Base-by-base conservation (phyloP, 2,113 vertebrate species). In the Podilymbus podiceps region DNA sequence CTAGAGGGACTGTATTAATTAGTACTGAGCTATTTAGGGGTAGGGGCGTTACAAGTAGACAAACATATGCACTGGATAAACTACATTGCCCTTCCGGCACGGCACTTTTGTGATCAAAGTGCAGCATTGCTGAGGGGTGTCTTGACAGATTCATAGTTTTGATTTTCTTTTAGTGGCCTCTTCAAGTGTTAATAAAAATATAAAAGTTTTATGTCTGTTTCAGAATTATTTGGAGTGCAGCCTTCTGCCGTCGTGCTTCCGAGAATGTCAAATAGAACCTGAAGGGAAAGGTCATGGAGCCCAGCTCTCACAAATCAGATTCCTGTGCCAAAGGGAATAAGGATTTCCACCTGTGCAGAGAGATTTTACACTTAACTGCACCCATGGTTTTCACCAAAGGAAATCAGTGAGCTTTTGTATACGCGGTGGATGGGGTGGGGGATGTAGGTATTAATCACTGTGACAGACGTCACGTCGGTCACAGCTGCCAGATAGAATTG, bases 141-240 rank as follows among this genome's bases (percentile, higher is more conserved):
- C 96, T 77, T 96, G 96, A 86, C 96, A 97, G 95, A 97, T 96
- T 97, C 94, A 97, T 97, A 30, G 93, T 92, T 97, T 93, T 97
- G 85, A 97, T 97, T 97, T 97, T 96, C 96, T 97, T 97, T 95
- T 82, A 97, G 91, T 92, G 80, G 93, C 71, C 79, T 92, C 92
- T 91, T 96, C 64, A 81, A 95, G 93, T 95, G 92, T 96, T 97
- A 95, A 97, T 97, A 97, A 97, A 97, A 96, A 88, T 64, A 92
- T 80, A 84, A 80, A 97, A 95, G 85, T 95, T 95, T 95, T 94
- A 95, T 96, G 84, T 96, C 63, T 90, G 52, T 95, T 97, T 93
- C 90, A 78, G 89, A 94, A 84, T 96, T 91, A 94, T 86, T 92
- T 93, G 94, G 92, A 83, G 83, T 52, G 15, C 88, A 79, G 80